phyloP scores from a whole-genome alignment of 1,140 invertebrate species.

The Solenopsis invicta region DNA sequence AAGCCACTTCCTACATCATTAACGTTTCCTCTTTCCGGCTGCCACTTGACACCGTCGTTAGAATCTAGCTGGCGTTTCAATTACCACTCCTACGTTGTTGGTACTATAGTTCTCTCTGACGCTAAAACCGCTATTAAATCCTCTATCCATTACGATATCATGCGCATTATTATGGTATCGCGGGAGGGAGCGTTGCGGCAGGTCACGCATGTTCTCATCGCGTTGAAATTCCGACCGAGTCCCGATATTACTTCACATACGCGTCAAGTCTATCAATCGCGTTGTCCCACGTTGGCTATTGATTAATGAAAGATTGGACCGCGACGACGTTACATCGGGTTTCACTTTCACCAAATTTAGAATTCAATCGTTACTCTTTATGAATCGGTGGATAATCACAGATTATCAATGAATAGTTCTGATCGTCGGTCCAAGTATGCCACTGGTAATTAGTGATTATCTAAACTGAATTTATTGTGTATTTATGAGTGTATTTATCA shows the following conservation, averaged over 20 bases:
- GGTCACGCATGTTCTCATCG: conserved; percentile 37
- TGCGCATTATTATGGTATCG: conserved; percentile 30
- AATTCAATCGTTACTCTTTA: neutral
- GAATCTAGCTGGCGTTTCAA: conserved; percentile 8
- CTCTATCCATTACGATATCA: conserved; percentile 40
- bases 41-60: neutral
- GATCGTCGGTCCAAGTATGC: too few species aligned
- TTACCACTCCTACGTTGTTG: conserved; percentile 5
- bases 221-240: conserved; percentile 4
- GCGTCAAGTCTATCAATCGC: neutral
- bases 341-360: conserved; percentile 22
- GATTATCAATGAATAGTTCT: too few species aligned
- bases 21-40: neutral
- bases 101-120: neutral
- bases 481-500: too few species aligned
- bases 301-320: neutral
- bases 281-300: neutral
- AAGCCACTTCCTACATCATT: neutral
- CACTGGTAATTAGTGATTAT: too few species aligned
- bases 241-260: neutral
- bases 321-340: neutral
- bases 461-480: too few species aligned
- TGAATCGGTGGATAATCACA: too few species aligned
- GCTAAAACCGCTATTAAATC: conserved; percentile 31
- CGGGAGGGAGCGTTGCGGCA: conserved; percentile 16